Evolutionary conservation across 1,140 invertebrate species (phyloP), one percentile per base, ranked within the genome.

Genomic region (Penaeus indicus): DNA sequence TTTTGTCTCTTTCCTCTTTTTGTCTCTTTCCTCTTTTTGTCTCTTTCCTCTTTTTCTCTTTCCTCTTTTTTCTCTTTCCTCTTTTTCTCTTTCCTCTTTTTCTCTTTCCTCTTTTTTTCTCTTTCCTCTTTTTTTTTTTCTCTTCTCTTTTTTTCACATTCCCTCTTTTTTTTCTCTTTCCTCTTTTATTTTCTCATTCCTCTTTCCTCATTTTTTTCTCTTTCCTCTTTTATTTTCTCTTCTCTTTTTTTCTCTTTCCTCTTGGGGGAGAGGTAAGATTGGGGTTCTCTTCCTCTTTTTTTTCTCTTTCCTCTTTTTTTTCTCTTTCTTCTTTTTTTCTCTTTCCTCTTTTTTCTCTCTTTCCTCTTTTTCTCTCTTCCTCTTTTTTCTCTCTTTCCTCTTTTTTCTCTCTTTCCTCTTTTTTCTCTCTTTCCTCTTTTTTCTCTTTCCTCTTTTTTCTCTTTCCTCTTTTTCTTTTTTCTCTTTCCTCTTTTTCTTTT

Each of bases 1-100:
- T 54, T 80, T 54, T 80, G 38, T 80, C 78, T 80, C 78, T 80
- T 54, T 80, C 78, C 60, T 54, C 60, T 54, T 80, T 54, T 80
- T 54, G 42, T 54, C 60, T 54, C 60, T 54, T 80, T 54, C 60
- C 78, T 80, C 78, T 80, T 54, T 80, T 54, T 80, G 38, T 80
- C 78, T 80, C 78, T 80, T 54, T 80, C 78, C 60, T 54, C 60
- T 54, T 80, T 54, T 80, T 10, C 47, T 54, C 16, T 19, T 5
- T 80, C 18, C 16, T 21, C 25, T 13, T 80, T 16, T 19, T 16
- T 80, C 10, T 47, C 19, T 4, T n/a, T 80, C 18, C 25, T 19
- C 25, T 47, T 80, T 80, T 11, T 19, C 60, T 47, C 3, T 19
- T 80, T 18, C 16, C 16, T 47, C 16, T 32, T 54, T 42, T 38